A percentile compares a stretch with the other conserved stretches of the same genome.
Evolutionary conservation across 2,888 invertebrate genomes (phyloP).

Genomic region (Pardosa pseudoannulata): DNA sequence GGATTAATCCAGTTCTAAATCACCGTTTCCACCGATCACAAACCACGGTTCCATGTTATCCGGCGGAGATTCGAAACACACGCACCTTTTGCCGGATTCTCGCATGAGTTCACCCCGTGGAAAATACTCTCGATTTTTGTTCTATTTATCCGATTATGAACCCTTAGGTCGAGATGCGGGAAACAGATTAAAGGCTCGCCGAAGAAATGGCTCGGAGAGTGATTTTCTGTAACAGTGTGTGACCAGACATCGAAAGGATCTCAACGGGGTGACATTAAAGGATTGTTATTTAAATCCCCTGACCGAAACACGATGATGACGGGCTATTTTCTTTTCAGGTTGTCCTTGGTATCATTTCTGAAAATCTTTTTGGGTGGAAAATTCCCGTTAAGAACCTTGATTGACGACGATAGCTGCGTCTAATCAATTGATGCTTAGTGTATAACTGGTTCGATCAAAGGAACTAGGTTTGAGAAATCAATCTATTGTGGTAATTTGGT

Average conservation of each 20-base stretch:
- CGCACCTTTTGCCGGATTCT: conserved; percentile 41
- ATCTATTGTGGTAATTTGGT: too few species aligned
- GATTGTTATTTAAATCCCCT: background rate
- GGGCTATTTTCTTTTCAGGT: background rate
- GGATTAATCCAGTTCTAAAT: conserved; percentile 9
- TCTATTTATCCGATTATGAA: conserved; percentile 12
- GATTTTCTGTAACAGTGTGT: background rate
- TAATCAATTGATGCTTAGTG: too few species aligned
- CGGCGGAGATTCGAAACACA: conserved; percentile 16
- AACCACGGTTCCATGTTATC: conserved; percentile 16
- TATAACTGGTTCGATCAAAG: too few species aligned
- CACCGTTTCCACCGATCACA: background rate
- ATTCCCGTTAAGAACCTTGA: background rate
- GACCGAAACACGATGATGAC: background rate
- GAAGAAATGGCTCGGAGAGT: background rate
- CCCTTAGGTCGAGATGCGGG: background rate
- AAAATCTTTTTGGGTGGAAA: background rate
- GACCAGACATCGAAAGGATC: background rate
- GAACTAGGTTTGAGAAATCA: too few species aligned
- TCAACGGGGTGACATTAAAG: background rate
- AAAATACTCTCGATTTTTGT: conserved; percentile 36
- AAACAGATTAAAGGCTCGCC: background rate
- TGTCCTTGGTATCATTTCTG: background rate
- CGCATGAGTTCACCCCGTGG: conserved; percentile 37
- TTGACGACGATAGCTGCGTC: background rate